A percentile compares a stretch with the other conserved stretches of the same genome.
Evolutionary conservation across 2,797 vertebrate genomes (phyloP).

Genomic region (Acanthurus lineatus): DNA sequence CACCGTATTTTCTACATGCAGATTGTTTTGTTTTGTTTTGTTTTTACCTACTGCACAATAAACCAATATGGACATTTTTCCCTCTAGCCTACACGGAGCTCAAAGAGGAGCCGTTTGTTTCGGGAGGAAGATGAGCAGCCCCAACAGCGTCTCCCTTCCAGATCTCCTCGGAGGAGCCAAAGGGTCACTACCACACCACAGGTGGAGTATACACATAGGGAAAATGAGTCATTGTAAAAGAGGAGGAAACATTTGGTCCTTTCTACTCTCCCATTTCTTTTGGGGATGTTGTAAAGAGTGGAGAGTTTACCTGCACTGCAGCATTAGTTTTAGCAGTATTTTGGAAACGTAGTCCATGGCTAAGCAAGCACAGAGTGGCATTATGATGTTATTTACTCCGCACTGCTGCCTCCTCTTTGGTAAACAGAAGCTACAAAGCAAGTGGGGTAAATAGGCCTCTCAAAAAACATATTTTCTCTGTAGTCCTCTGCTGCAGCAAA

Average conservation of each 20-base stretch:
- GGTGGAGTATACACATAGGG: constrained; percentile 74
- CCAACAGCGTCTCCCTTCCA: constrained; percentile 89
- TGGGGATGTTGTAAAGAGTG: background rate
- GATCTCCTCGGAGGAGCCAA: constrained; percentile 96
- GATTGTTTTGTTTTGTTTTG: too few relatives aligned
- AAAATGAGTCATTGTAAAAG: background rate
- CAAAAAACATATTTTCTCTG: too few relatives aligned
- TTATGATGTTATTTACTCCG: too few relatives aligned
- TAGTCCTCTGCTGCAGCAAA: too few relatives aligned
- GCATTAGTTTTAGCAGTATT: background rate
- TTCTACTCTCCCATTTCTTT: background rate
- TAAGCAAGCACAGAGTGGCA: too few relatives aligned
- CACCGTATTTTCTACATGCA: too few relatives aligned
- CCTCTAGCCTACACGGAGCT: constrained; percentile 93
- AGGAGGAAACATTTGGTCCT: background rate
- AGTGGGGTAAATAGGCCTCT: too few relatives aligned
- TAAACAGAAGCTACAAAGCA: too few relatives aligned
- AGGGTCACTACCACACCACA: constrained; percentile 93
- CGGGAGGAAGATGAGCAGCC: constrained; percentile 92
- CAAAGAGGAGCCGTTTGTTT: constrained; percentile 95
- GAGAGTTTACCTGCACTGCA: background rate
- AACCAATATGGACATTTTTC: background rate
- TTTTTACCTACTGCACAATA: background rate
- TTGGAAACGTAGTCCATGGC: too few relatives aligned
- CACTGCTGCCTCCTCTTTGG: too few relatives aligned